Percentiles rank a stretch among this genome's conserved stretches.
These are phyloP conservation scores for Embiotoca jacksoni DNA, from an alignment of 2,113 vertebrate species.

Conservation along the genomic window DNA sequence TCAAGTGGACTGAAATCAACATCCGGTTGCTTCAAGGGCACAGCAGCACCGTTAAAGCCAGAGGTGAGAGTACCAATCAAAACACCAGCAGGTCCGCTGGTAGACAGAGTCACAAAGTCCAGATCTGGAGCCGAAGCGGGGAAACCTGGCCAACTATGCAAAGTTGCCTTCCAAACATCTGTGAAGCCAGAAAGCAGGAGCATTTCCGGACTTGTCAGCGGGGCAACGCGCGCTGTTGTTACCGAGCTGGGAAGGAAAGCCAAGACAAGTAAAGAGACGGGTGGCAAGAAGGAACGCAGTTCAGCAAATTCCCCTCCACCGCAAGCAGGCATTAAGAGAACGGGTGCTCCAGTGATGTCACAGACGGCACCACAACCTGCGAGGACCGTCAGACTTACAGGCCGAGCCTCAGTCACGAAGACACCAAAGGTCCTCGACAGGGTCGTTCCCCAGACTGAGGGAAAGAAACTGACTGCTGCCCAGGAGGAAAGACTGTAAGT, in stretches of 20 bases:
- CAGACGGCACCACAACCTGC: constrained; percentile 41
- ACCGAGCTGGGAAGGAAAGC: constrained; percentile 17
- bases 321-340: not conserved
- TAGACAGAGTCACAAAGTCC: not conserved
- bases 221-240: not conserved
- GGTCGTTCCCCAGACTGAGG: constrained; percentile 51
- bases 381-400: constrained; percentile 25
- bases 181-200: fast-evolving
- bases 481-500: constrained; percentile 84
- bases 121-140: not conserved
- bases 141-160: not conserved
- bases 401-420: constrained; percentile 4
- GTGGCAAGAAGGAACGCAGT: not conserved
- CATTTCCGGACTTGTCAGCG: not conserved
- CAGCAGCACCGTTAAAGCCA: constrained; percentile 13
- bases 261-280: not conserved
- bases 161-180: not conserved
- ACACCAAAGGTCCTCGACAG: constrained; percentile 45
- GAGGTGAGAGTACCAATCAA: not conserved
- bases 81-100: not conserved
- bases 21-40: not conserved
- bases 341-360: not conserved
- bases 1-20: constrained; percentile 18
- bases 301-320: not conserved
- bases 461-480: constrained; percentile 69